Percentiles rank a stretch among this genome's conserved stretches.
Evolutionary conservation across 2,888 invertebrate genomes (phyloP).

Genomic region (Venusia cambrica): DNA sequence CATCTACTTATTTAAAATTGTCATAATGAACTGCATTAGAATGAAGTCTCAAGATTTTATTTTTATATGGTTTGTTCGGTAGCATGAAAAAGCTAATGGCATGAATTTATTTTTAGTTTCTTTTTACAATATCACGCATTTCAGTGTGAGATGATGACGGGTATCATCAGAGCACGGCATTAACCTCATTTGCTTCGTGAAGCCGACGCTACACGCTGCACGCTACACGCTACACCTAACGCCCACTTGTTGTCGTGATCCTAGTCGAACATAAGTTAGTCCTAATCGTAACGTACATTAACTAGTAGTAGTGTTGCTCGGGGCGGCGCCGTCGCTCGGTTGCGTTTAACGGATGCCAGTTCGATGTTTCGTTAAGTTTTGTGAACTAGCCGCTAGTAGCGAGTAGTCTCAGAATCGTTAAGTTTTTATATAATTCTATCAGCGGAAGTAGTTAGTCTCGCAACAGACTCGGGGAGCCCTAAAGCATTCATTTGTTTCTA

Average conservation of each 20-base stretch:
- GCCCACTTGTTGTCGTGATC: too few species aligned
- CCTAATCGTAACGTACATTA: slow-evolving; percentile 6
- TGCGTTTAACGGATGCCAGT: slow-evolving; percentile 33
- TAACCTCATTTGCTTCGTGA: too few species aligned
- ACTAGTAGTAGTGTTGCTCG: slow-evolving; percentile 9
- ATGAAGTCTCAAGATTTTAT: slow-evolving; percentile 16
- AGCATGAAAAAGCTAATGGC: slow-evolving; percentile 18
- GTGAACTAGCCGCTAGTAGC: slow-evolving; percentile 26
- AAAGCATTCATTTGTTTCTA: slow-evolving; percentile 15
- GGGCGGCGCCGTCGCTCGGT: slow-evolving; percentile 33
- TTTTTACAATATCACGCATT: slow-evolving; percentile 3
- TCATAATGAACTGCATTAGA: slow-evolving; percentile 11
- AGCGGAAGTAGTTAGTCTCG: slow-evolving; percentile 11
- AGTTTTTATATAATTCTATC: slow-evolving; percentile 18
- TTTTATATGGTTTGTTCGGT: slow-evolving; percentile 14
- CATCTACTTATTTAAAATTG: slow-evolving; percentile 10
- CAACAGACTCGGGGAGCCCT: slow-evolving; percentile 19
- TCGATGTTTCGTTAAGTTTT: slow-evolving; percentile 21
- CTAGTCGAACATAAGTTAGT: slow-evolving; percentile 21
- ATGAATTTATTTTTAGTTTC: slow-evolving; percentile 7
- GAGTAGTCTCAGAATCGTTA: slow-evolving; percentile 23
- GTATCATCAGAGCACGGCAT: too few species aligned
- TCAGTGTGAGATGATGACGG: too few species aligned
- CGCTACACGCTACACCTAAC: too few species aligned
- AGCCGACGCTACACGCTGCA: too few species aligned